A percentile compares a stretch with the other conserved stretches of the same genome.
phyloP scores from a whole-genome alignment of 1,140 invertebrate species.

The Trypoxylus dichotomus region DNA sequence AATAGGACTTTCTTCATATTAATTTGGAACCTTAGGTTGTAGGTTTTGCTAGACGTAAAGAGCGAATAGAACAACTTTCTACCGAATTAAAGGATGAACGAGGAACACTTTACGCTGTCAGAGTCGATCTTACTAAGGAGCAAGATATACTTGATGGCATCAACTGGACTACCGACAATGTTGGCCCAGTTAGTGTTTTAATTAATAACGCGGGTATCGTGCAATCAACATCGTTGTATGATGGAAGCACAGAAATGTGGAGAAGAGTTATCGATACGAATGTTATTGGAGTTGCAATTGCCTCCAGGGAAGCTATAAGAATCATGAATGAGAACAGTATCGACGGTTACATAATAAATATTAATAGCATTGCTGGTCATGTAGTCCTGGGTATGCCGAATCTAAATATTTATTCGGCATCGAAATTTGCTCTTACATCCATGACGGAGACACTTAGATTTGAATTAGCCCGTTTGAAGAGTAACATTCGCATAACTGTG shows the following conservation, averaged over 20 bases:
- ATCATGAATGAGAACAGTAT: conserved; percentile 29
- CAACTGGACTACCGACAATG: conserved; percentile 50
- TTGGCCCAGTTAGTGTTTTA: conserved; percentile 44
- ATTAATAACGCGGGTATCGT: conserved; percentile 24
- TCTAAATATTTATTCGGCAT: conserved; percentile 54
- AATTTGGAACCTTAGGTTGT: conserved; percentile 50
- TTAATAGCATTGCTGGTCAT: conserved; percentile 46
- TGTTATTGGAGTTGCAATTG: conserved; percentile 55
- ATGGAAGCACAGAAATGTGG: conserved; percentile 11
- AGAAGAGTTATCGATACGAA: not conserved
- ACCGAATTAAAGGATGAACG: conserved; percentile 29
- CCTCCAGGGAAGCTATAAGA: conserved; percentile 58
- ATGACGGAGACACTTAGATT: conserved; percentile 55
- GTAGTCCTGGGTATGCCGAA: conserved; percentile 40
- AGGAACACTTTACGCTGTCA: conserved; percentile 50
- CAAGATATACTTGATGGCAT: conserved; percentile 47
- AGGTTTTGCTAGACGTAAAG: conserved; percentile 55
- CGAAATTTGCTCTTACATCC: conserved; percentile 56
- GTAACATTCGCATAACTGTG: conserved; percentile 56
- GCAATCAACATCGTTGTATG: not conserved
- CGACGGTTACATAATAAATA: conserved; percentile 30
- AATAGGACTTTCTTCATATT: not conserved
- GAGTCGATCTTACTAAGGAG: conserved; percentile 58
- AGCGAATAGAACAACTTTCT: conserved; percentile 45
- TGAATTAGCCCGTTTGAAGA: conserved; percentile 54